phyloP scores from a whole-genome alignment of 2,113 vertebrate species.

The Chionomys nivalis region DNA sequence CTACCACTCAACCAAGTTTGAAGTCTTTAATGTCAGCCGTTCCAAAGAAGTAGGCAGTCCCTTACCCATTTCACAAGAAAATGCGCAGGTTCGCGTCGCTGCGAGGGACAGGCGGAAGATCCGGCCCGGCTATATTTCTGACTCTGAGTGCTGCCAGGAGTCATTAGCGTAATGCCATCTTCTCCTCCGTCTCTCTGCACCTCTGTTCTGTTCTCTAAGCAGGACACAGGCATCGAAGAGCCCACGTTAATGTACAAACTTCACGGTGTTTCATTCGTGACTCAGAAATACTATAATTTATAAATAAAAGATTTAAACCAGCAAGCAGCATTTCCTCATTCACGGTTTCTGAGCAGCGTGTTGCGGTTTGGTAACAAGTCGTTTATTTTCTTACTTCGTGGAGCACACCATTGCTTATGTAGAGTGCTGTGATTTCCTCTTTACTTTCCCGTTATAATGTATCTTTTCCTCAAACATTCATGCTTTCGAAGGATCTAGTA shows the following conservation, averaged over 20 bases:
- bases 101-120: neutral
- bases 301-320: conserved; percentile 21
- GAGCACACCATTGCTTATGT: conserved; percentile 39
- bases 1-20: neutral
- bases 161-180: no score
- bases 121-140: neutral
- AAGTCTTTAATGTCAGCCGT: neutral
- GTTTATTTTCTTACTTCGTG: conserved; percentile 47
- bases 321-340: neutral
- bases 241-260: neutral
- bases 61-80: neutral
- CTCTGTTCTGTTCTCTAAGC: neutral
- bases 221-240: neutral
- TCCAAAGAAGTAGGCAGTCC: neutral
- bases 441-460: conserved; percentile 49
- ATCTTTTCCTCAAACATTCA: conserved; percentile 25
- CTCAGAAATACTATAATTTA: conserved; percentile 20
- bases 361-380: conserved; percentile 1
- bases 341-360: neutral
- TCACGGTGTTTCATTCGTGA: neutral
- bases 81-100: neutral
- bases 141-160: neutral
- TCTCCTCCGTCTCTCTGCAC: neutral
- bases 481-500: neutral
- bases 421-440: conserved; percentile 8